phyloP scores from a whole-genome alignment of 2,797 vertebrate genomes.

The Sebastes hopkinsi region DNA sequence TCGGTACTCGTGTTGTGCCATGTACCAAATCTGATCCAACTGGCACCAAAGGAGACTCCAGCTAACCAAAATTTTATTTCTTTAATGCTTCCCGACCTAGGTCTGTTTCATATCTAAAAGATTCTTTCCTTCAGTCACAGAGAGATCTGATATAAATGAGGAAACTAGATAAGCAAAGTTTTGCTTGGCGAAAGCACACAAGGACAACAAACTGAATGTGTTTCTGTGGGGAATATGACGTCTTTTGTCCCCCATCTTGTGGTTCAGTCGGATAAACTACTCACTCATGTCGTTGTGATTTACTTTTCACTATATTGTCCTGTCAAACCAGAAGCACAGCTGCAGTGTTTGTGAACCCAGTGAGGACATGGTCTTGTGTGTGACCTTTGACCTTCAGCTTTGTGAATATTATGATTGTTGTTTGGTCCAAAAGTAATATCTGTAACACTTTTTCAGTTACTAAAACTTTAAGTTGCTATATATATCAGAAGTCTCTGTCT shows the following conservation, averaged over 20 bases:
- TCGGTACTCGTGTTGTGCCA: conserved; percentile 23
- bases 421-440: conserved; percentile 73
- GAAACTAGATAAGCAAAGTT: background rate
- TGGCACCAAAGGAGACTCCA: conserved; percentile 43
- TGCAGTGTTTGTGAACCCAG: conserved; percentile 64
- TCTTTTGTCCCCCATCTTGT: conserved; percentile 45
- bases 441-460: conserved; percentile 71
- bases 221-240: conserved; percentile 28
- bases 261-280: conserved; percentile 38
- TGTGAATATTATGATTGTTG: conserved; percentile 74
- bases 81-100: conserved; percentile 3
- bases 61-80: conserved; percentile 29
- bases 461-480: conserved; percentile 62
- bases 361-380: conserved; percentile 47
- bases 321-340: conserved; percentile 67
- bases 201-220: conserved; percentile 35
- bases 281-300: conserved; percentile 60
- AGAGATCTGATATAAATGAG: conserved; percentile 2
- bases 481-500: conserved; percentile 68
- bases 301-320: conserved; percentile 52
- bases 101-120: conserved; percentile 8
- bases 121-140: background rate
- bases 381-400: conserved; percentile 63
- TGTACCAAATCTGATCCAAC: conserved; percentile 37
- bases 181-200: conserved; percentile 22